Percentiles rank a stretch among this genome's conserved stretches.
phyloP scores from a whole-genome alignment of 2,797 vertebrate genomes.

The Pelochelys cantorii region DNA sequence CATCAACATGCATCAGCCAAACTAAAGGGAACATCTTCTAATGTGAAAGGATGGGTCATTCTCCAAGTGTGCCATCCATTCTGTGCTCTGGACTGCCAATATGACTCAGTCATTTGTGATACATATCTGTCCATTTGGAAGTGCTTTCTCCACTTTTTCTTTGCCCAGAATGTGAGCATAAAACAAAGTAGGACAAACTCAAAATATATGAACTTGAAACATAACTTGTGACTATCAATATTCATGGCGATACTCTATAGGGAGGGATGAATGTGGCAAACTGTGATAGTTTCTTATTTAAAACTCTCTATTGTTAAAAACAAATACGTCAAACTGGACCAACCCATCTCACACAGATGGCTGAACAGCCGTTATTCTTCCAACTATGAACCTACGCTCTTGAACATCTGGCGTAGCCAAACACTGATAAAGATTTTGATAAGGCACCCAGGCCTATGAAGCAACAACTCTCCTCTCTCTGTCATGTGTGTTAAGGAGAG shows the following conservation, averaged over 20 bases:
- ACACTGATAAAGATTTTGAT: background rate
- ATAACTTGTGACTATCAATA: background rate
- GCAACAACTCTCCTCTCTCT: background rate
- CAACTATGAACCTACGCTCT: background rate
- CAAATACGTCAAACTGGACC: background rate
- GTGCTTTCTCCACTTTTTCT: background rate
- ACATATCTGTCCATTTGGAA: background rate
- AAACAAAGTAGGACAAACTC: background rate
- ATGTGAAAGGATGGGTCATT: background rate
- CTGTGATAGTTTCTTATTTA: background rate
- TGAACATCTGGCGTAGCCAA: background rate
- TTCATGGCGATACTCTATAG: background rate
- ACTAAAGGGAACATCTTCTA: background rate
- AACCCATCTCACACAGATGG: background rate
- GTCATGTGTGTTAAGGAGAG: background rate
- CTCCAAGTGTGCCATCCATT: background rate
- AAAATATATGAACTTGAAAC: conserved; percentile 1
- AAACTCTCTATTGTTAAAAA: background rate
- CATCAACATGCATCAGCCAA: background rate
- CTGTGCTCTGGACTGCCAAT: background rate
- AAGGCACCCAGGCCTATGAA: background rate
- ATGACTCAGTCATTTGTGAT: background rate
- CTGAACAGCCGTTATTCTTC: background rate
- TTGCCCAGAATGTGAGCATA: background rate
- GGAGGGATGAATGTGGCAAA: background rate